Evolutionary conservation across 1,140 invertebrate species (phyloP), one percentile per base, ranked within the genome.

Genomic region (Heliconius hewitsoni): DNA sequence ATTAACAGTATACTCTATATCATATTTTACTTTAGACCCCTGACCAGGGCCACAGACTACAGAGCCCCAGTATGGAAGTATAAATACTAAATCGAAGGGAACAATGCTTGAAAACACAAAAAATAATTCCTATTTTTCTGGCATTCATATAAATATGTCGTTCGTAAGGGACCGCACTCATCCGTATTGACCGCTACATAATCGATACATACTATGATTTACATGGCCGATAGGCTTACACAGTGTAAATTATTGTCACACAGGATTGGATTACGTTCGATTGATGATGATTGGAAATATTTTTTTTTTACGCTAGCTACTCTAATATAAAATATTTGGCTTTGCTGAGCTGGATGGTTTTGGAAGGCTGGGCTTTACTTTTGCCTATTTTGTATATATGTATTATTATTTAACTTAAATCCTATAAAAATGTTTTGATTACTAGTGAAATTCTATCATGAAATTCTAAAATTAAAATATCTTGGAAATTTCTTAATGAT

Each of bases 181-280:
- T 3, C 9, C 23, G 60, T 23, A 66, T 66, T 66, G 13, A 16
- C 60, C 9, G 23, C 27, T 66, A n/a, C 60, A 11, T 23, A 30
- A 66, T 66, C 60, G 13, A 66, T 66, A 66, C n/a, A 27, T 66
- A 30, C 60, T 27, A 16, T 66, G 27, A 66, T 66, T 66, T 66
- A 66, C 27, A 16, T 27, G 60, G 1, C 60, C 60, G 60, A 66
- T 66, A 66, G 60, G 60, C 16, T 66, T 66, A n/a, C 55, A 66
- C 60, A 16, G 27, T 66, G 60, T 30, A 23, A 66, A 66, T 66
- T 66, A 66, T 66, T 30, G 60, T 5, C 60, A 11, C 60, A 27
- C 3, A 27, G 13, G 60, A 66, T 66, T 13, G 11, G 27, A 30
- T 66, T 66, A 66, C 60, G 60, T 66, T 8, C 23, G 8, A 3